Evolutionary conservation across 2,113 vertebrate species (phyloP), one percentile per base, ranked within the genome.

Genomic region (Ciconia maguari): DNA sequence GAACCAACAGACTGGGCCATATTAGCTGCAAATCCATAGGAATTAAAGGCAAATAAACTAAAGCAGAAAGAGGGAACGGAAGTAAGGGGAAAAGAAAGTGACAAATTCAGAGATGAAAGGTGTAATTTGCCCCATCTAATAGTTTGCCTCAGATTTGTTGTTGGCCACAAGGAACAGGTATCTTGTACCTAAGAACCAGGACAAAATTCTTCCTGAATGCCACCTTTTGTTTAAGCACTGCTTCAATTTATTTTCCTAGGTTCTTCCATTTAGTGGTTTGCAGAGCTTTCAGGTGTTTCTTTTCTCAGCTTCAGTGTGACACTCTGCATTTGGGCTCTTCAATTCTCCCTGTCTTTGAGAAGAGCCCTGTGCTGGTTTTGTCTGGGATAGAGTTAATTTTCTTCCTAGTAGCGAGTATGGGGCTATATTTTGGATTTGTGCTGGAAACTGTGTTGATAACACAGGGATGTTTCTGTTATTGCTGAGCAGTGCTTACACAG

Each of bases 221-320:
- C 57, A 42, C 11, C 15, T 91, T 87, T 57, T 86, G 14, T 89
- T 87, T 68, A 85, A 85, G 15, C 7, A 2, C 48, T 34, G 20
- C 32, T 85, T 64, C 29, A 22, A 0, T 32, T 61, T 14, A 2
- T 54, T 76, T 88, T 80, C 15, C 49, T 34, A 32, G 25, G 9
- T 36, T 80, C 10, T 34, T 74, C 16, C 15, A 10, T 16, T 25
- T 6, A 65, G 49, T n/a, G 49, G 30, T n/a, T 69, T 36, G 32
- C n/a, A 74, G 74, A 72, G 19, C 42, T 89, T 62, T 61, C 58
- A 51, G 83, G 58, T 64, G 38, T 62, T 86, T 41, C 38, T 84
- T 34, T 87, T 52, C 51, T 83, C 0, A 7, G 57, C 58, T 0
- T 0, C 54, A 15, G 24, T 26, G 62, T 83, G 54, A 70, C 30